Evolutionary conservation across 2,797 vertebrate species (phyloP), one percentile per base, ranked within the genome.

Genomic region (Sebastiscus albofasciatus): DNA sequence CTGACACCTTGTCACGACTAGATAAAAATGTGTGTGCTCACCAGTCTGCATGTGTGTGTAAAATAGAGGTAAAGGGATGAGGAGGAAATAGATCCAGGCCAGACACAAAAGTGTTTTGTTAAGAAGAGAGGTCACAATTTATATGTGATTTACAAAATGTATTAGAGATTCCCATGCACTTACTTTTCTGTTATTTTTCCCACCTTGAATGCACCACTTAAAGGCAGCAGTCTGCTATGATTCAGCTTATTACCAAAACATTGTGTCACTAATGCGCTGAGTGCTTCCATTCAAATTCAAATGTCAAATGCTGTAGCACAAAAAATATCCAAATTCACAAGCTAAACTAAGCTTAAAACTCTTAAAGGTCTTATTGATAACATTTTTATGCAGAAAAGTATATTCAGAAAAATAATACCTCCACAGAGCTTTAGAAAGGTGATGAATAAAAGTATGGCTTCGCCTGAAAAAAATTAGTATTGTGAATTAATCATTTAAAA

Each of bases 1-100:
- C 88, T 89, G 83, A 87, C 86, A 90, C 68, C 79, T 88, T 88
- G 89, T 90, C 84, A 90, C 58, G 18, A 89, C 71, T 22, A 66
- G 71, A 88, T 75, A 69, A 78, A 77, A 89, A 79, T 9, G 64
- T 26, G 72, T 64, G 42, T 42, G 64, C 76, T 76, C 76, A 67
- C 60, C 64, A 61, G 54, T 33, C 24, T 77, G 31, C 33, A 18
- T 49, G 46, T 42, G 39, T 42, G 39, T 42, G 13, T 42, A 62
- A 78, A 13, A 70, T 26, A 67, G 54, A 69, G n/a, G 39, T 5
- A 62, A 55, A 49, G 27, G 55, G 36, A 31, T 18, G 29, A 64
- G 3, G n/a, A 67, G 61, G 18, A 56, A 61, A 49, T 20, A 55
- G 9, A 75, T 33, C 54, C 4, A 71, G 34, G 36, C 34, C 8